phyloP scores from a whole-genome alignment of 2,113 vertebrate species.

The Erpornis zantholeuca region DNA sequence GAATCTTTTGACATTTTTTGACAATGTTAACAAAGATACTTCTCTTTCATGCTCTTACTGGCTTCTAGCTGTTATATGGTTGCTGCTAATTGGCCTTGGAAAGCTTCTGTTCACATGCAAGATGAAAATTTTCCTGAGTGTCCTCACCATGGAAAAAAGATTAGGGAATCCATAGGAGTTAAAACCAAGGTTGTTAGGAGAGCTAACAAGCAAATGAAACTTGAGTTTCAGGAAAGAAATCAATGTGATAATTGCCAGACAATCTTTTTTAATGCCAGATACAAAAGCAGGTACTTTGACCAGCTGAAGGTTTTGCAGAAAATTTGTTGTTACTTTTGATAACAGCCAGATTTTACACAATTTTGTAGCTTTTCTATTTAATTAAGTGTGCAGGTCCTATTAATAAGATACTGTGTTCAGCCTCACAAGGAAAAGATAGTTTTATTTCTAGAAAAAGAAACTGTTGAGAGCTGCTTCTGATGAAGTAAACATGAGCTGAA shows the following conservation, averaged over 20 bases:
- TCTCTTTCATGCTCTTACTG: background rate
- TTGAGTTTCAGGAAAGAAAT: background rate
- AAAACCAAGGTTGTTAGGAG: background rate
- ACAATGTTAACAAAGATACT: background rate
- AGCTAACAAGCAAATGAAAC: background rate
- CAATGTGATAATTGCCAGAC: background rate
- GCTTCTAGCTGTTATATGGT: background rate
- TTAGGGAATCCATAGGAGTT: background rate
- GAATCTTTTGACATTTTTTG: background rate
- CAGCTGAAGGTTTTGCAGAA: background rate
- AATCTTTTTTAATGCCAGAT: background rate
- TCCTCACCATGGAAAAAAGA: background rate
- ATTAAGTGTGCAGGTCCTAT: background rate
- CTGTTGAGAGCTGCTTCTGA: background rate
- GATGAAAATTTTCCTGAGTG: background rate
- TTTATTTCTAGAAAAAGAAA: background rate
- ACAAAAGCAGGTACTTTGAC: background rate
- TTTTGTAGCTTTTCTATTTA: background rate
- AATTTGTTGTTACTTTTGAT: background rate
- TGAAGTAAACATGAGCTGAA: background rate
- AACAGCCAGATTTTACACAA: background rate
- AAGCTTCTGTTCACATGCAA: background rate
- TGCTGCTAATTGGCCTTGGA: background rate
- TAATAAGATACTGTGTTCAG: background rate
- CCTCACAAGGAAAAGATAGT: background rate